Percentiles rank a stretch among this genome's conserved stretches.
These are phyloP conservation scores for Formica selysi DNA, from an alignment of 1,140 invertebrate species.

Conservation along the genomic window DNA sequence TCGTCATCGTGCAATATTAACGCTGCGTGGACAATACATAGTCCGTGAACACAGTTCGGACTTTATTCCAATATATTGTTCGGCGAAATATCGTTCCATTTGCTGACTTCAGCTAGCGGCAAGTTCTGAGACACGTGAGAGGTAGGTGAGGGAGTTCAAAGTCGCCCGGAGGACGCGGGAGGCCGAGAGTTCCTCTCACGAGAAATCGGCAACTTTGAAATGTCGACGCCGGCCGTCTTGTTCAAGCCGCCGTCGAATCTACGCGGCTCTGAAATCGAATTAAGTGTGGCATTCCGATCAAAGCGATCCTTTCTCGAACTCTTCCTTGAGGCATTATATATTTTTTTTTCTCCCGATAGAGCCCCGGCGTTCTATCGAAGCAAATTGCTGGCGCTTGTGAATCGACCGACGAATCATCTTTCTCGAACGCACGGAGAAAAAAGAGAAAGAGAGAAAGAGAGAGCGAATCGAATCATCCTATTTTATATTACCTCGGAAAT, in stretches of 20 bases:
- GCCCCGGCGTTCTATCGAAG: neutral
- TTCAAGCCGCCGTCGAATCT: neutral
- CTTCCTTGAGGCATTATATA: neutral
- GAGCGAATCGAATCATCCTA: neutral
- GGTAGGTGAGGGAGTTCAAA: conserved; percentile 30
- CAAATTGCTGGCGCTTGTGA: neutral
- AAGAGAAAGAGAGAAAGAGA: neutral
- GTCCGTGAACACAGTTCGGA: neutral
- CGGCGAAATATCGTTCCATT: conserved; percentile 35
- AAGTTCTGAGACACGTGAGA: conserved; percentile 1
- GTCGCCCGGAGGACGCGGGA: neutral
- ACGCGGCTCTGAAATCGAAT: conserved; percentile 21
- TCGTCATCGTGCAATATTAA: conserved; percentile 1
- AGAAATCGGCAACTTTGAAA: conserved; percentile 14
- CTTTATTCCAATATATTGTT: conserved; percentile 28
- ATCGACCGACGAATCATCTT: neutral
- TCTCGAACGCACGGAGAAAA: neutral
- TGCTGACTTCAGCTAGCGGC: conserved; percentile 5
- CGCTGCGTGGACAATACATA: conserved; percentile 4
- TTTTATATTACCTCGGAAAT: conserved; percentile 36
- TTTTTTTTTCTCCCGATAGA: neutral
- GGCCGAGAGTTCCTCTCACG: neutral
- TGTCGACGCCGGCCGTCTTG: neutral
- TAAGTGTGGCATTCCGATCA: conserved; percentile 40
- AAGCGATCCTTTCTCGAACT: conserved; percentile 32